These are phyloP conservation scores for Limanda limanda DNA, from an alignment of 2,113 vertebrate species.

Conservation along the genomic window DNA sequence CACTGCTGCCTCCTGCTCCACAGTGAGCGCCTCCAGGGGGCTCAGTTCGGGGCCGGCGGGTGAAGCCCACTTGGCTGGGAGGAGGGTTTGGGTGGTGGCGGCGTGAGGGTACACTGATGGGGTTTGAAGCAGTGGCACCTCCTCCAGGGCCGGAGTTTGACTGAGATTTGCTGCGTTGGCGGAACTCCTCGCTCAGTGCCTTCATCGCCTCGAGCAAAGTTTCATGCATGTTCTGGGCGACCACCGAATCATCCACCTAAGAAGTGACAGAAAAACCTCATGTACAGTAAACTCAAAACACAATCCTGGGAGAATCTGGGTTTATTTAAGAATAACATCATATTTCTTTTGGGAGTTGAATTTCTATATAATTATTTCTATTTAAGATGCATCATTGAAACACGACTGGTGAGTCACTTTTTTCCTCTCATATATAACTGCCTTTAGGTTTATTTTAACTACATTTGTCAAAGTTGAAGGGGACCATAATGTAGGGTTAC, in stretches of 20 bases:
- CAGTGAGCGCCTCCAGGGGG: constrained; percentile 70
- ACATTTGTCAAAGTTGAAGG: not conserved
- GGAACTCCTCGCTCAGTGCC: constrained; percentile 86
- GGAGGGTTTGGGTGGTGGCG: constrained; percentile 77
- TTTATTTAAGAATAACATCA: not conserved
- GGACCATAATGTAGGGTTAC: constrained; percentile 16
- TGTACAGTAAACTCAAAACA: not conserved
- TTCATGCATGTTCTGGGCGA: constrained; percentile 89
- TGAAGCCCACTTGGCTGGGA: constrained; percentile 81
- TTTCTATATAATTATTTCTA: not conserved
- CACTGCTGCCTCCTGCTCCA: constrained; percentile 52
- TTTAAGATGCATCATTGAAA: not conserved
- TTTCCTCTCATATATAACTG: not conserved
- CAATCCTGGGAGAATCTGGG: not conserved
- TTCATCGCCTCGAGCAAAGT: constrained; percentile 88
- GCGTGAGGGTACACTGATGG: constrained; percentile 83
- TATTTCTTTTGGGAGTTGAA: not conserved
- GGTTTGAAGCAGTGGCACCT: constrained; percentile 84
- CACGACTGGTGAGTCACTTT: not conserved
- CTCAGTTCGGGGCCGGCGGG: constrained; percentile 81
- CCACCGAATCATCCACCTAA: constrained; percentile 84
- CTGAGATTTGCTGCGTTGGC: constrained; percentile 86
- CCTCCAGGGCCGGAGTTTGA: constrained; percentile 80
- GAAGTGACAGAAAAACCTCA: constrained; percentile 1
- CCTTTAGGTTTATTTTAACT: constrained; percentile 8